Base-by-base conservation (phyloP, 2,797 vertebrate species). In the Trachops cirrhosus region DNA sequence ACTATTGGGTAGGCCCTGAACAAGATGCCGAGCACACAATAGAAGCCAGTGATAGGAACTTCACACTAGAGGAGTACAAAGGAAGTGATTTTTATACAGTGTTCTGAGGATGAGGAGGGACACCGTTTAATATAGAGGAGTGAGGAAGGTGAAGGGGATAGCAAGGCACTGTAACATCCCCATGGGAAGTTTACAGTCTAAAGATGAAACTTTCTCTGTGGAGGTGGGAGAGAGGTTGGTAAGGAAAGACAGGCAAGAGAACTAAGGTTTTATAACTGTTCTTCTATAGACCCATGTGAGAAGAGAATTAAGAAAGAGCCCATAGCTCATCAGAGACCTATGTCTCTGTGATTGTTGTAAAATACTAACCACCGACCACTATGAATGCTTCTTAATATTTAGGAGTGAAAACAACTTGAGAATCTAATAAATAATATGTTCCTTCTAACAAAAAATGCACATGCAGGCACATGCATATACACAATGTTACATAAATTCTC, bases 401-500 rank as follows among this genome's bases (percentile, higher is more conserved):
- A 41, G 14, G 41, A 89, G 21, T 24, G 18, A 16, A 64, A 39
- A 57, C 1, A 74, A 67, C 37, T 37, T 39, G 39, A 79, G 21
- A 86, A 39, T 89, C 44, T 88, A 48, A 74, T 37, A 29, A 48
- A 37, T 2, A n/a, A 54, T 18, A 8, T 3, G 0, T 48, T 26
- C 37, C 16, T 48, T 64, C 16, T 67, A 34, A 64, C 39, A 9
- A 34, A 68, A 75, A 29, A 39, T 37, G 3, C 18, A 80, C 26
- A 41, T 39, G 22, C 1, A 62, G 19, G 83, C 16, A 52, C 10
- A 41, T 19, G 9, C 59, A 54, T 32, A 19, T 18, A 15, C 19
- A 67, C 9, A 97, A 41, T 52, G 84, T 29, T 78, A 67, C 24
- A 70, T 44, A 41, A 73, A 73, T 70, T 59, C 39, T 93, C 22